Evolutionary conservation across 1,140 invertebrate genomes (phyloP).

Genomic region (Cheumatopsyche charites): DNA sequence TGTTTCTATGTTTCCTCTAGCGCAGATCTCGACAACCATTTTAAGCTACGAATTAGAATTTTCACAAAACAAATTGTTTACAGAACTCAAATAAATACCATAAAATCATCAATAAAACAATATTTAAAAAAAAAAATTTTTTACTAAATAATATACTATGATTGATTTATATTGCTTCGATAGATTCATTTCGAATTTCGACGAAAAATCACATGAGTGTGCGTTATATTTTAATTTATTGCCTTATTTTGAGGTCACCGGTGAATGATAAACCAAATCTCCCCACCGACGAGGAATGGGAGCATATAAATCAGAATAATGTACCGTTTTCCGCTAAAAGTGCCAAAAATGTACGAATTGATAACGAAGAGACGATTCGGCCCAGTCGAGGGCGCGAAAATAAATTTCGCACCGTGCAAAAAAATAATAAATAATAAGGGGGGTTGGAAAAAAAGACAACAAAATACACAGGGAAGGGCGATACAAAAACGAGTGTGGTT

Average conservation of each 20-base stretch:
- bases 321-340: conserved; percentile 22
- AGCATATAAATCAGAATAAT: conserved; percentile 34
- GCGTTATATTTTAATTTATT: conserved; percentile 29
- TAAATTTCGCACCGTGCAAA: too few relatives aligned
- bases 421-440: background rate
- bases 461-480: background rate
- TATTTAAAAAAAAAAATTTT: too few relatives aligned
- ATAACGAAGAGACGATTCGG: conserved; percentile 22
- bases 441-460: background rate
- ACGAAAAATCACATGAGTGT: too few relatives aligned
- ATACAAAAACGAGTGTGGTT: background rate
- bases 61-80: too few relatives aligned
- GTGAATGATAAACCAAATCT: conserved; percentile 12
- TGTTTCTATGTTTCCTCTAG: too few relatives aligned
- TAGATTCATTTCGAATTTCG: too few relatives aligned
- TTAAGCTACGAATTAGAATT: too few relatives aligned
- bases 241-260: conserved; percentile 27
- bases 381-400: background rate
- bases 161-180: too few relatives aligned
- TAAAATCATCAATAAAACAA: too few relatives aligned
- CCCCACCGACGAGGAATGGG: background rate
- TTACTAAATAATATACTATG: too few relatives aligned
- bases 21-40: too few relatives aligned
- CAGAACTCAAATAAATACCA: too few relatives aligned
- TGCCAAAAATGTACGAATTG: conserved; percentile 16